These are phyloP conservation scores for Xanthostigma xanthostigma DNA, from an alignment of 2,888 invertebrate species.

Conservation along the genomic window DNA sequence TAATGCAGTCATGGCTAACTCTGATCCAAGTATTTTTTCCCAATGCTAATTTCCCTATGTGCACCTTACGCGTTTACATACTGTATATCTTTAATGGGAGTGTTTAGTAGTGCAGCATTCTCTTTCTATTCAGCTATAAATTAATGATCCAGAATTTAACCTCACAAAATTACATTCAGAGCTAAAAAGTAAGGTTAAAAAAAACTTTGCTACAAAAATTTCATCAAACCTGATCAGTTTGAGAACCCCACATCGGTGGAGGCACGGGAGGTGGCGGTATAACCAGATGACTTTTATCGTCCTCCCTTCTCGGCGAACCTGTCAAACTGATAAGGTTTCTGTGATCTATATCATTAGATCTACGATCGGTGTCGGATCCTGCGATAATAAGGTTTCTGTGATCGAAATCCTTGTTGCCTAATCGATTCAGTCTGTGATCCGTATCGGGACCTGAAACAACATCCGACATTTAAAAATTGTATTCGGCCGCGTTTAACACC, in stretches of 20 bases:
- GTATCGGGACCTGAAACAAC: conserved; percentile 7
- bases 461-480: no score
- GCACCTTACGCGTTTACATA: no score
- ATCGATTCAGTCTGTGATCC: conserved; percentile 23
- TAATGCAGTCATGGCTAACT: no score
- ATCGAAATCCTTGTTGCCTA: conserved; percentile 47
- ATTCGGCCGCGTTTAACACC: no score
- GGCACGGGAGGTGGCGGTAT: conserved; percentile 16
- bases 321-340: conserved; percentile 72
- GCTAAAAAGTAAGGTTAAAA: no score
- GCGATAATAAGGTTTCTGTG: conserved; percentile 62
- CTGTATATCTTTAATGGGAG: neutral
- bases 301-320: conserved; percentile 40
- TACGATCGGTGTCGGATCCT: conserved; percentile 14
- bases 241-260: conserved; percentile 18
- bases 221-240: conserved; percentile 26
- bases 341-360: conserved; percentile 56
- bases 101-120: no score
- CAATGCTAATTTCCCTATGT: no score
- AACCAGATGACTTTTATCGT: conserved; percentile 5
- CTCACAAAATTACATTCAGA: no score
- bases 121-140: no score
- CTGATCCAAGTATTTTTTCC: no score
- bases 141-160: no score
- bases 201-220: no score